Base-by-base conservation (phyloP, 2,888 invertebrate species). In the Agrotis ipsilon region DNA sequence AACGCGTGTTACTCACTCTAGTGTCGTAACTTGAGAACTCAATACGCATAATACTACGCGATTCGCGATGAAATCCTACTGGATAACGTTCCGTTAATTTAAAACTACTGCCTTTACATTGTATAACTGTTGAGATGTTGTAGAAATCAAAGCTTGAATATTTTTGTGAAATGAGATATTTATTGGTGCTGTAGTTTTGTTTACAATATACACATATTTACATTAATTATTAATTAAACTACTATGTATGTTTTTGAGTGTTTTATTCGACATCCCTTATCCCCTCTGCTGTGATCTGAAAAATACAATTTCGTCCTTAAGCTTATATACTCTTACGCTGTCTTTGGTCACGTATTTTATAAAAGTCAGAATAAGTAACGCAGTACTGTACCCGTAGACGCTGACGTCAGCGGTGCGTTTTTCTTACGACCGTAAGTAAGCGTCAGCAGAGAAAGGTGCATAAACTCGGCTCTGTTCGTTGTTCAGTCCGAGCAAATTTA, bases 1-100 rank as follows among this genome's bases (percentile, higher is more conserved):
- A 97, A 94, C 96, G 97, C 88, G 96, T 97, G 85, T 96, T 98
- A 93, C 96, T 97, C 82, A 96, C 96, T 83, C 83, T 97, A 88
- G 94, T 96, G 81, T 94, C 94, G 73, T 96, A 94, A 89, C 52
- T 32, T 65, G 72, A 59, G 86, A 89, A 87, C 39, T 9, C 11
- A 39, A 39, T 39, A 39, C 82, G 89, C 92, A 90, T 92, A 92
- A 93, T 92, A 90, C 78, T 59, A 54, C 77, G 64, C 59, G 77
- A 76, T 57, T 48, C 75, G 64, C 60, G 69, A 78, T 79, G 79
- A 88, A 68, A 88, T 89, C 89, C 88, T 87, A 86, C 88, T 82
- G 76, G 81, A 82, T 85, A 84, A 84, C 68, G 80, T 78, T 78
- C 83, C 77, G 81, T 85, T 61, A 63, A 71, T 89, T 39, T 49